A percentile compares a stretch with the other conserved stretches of the same genome.
Evolutionary conservation across 2,888 invertebrate species (phyloP).

Genomic region (Cheilosia variabilis): DNA sequence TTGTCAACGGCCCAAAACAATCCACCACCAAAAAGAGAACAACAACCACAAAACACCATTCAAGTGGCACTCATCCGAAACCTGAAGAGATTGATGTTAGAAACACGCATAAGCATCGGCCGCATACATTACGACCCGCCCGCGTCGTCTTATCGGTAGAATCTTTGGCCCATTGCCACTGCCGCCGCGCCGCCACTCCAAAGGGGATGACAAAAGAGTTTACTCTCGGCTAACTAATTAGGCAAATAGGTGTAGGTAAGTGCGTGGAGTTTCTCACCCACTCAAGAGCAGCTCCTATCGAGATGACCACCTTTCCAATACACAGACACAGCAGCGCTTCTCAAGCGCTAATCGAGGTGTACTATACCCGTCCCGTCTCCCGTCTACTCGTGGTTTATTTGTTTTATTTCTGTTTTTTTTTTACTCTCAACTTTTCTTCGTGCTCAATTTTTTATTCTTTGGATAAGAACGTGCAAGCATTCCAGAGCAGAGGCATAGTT

Average conservation of each 20-base stretch:
- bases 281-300: slow-evolving; percentile 30
- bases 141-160: slow-evolving; percentile 5
- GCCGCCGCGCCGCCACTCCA: slow-evolving; percentile 19
- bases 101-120: slow-evolving; percentile 56
- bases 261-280: slow-evolving; percentile 34
- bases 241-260: slow-evolving; percentile 54
- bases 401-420: slow-evolving; percentile 34
- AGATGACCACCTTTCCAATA: slow-evolving; percentile 45
- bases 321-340: slow-evolving; percentile 33
- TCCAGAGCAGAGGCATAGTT: slow-evolving; percentile 38
- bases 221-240: slow-evolving; percentile 72
- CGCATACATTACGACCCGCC: slow-evolving; percentile 36
- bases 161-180: slow-evolving; percentile 35
- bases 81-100: slow-evolving; percentile 70
- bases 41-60: slow-evolving; percentile 36
- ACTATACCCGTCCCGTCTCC: slow-evolving; percentile 35
- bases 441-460: slow-evolving; percentile 21
- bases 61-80: slow-evolving; percentile 70
- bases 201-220: slow-evolving; percentile 72
- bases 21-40: slow-evolving; percentile 26
- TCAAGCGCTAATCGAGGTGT: slow-evolving; percentile 63
- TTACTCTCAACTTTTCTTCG: background rate
- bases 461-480: slow-evolving; percentile 37
- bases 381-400: slow-evolving; percentile 49
- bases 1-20: slow-evolving; percentile 53